Evolutionary conservation across 2,888 invertebrate genomes (phyloP).

Genomic region (Yponomeuta plumbellus): DNA sequence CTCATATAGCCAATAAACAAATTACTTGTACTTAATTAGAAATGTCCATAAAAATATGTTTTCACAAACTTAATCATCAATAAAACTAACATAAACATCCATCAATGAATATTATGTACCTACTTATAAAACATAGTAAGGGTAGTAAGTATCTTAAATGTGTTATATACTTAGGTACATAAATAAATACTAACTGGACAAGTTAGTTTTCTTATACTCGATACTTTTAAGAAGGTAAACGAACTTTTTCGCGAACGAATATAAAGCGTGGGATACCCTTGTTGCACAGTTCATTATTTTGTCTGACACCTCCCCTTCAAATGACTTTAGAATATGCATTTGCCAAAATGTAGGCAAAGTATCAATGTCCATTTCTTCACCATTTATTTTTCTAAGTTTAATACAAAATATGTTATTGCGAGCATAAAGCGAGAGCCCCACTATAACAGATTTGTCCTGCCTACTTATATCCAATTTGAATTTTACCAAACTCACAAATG

Average conservation of each 20-base stretch:
- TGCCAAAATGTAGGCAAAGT: conserved; percentile 58
- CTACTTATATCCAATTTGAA: conserved; percentile 54
- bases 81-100: too few species aligned
- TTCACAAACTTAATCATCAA: too few species aligned
- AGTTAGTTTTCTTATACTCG: conserved; percentile 17
- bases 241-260: conserved; percentile 39
- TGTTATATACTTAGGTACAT: too few species aligned
- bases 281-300: conserved; percentile 43
- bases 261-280: conserved; percentile 35
- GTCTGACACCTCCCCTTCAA: conserved; percentile 38
- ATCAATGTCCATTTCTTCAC: conserved; percentile 37
- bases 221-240: conserved; percentile 46
- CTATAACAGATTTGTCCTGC: conserved; percentile 37
- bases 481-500: conserved; percentile 45
- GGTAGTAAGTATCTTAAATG: too few species aligned
- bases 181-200: neutral
- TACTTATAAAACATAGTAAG: too few species aligned
- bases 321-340: conserved; percentile 61
- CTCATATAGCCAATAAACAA: too few species aligned
- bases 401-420: conserved; percentile 42
- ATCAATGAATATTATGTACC: too few species aligned
- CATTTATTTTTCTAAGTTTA: conserved; percentile 40
- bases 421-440: conserved; percentile 45
- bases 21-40: too few species aligned
- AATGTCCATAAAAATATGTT: too few species aligned